Evolutionary conservation across 2,797 vertebrate species (phyloP).

Genomic region (Trematomus bernacchii): DNA sequence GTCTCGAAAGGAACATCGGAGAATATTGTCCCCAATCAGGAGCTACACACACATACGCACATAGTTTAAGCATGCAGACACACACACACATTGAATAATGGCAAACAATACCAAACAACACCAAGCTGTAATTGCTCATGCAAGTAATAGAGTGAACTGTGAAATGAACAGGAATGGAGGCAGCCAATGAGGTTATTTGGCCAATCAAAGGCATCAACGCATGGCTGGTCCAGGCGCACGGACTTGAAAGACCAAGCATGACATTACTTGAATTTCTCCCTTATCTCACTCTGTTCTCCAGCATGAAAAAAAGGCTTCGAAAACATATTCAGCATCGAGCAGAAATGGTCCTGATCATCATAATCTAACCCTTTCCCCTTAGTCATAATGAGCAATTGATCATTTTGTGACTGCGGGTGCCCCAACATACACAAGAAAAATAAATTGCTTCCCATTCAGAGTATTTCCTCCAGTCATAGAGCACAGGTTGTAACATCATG

Average conservation of each 20-base stretch:
- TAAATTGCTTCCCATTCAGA: slow-evolving; percentile 64
- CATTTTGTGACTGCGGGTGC: slow-evolving; percentile 60
- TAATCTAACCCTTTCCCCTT: slow-evolving; percentile 64
- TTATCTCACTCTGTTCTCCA: slow-evolving; percentile 42
- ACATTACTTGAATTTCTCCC: slow-evolving; percentile 55
- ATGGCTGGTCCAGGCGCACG: slow-evolving; percentile 62
- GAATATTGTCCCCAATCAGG: slow-evolving; percentile 26
- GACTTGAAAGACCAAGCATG: slow-evolving; percentile 61
- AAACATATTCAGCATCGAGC: slow-evolving; percentile 53
- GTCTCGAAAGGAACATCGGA: slow-evolving; percentile 43
- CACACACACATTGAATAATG: slow-evolving; percentile 22
- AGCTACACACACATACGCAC: slow-evolving; percentile 5
- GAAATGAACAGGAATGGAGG: slow-evolving; percentile 73
- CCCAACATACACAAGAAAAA: slow-evolving; percentile 63
- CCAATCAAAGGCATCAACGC: slow-evolving; percentile 66
- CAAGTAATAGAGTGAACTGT: slow-evolving; percentile 70
- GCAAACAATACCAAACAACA: slow-evolving; percentile 49
- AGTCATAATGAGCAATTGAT: slow-evolving; percentile 78
- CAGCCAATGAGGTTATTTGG: slow-evolving; percentile 70
- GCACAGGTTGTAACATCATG: slow-evolving; percentile 73
- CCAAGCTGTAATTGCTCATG: slow-evolving; percentile 68
- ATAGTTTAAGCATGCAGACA: background rate
- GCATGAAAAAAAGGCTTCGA: slow-evolving; percentile 29
- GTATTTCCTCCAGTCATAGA: slow-evolving; percentile 69
- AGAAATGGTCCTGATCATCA: slow-evolving; percentile 64